phyloP scores from a whole-genome alignment of 2,888 invertebrate species.

The Arrhopalites spinosus region DNA sequence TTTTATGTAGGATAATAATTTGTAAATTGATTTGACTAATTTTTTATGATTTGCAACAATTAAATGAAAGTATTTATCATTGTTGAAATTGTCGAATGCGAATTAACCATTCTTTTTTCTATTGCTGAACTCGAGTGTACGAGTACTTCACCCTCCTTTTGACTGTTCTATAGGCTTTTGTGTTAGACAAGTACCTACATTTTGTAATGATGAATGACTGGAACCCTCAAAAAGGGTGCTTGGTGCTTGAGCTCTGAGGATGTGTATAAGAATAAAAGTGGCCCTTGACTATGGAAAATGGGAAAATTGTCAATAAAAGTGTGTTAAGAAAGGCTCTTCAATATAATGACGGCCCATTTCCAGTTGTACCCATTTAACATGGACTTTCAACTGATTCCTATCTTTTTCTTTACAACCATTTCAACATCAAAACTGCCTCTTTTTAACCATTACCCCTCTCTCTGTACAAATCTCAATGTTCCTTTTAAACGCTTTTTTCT shows the following conservation, averaged over 20 bases:
- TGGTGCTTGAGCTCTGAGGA: background rate
- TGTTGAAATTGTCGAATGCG: no score
- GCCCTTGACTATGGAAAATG: slow-evolving; percentile 14
- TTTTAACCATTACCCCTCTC: background rate
- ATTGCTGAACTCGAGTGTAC: background rate
- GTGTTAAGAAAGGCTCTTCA: slow-evolving; percentile 17
- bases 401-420: background rate
- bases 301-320: slow-evolving; percentile 27
- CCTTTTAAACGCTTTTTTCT: background rate
- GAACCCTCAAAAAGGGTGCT: slow-evolving; percentile 4
- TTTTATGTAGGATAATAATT: no score
- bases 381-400: background rate
- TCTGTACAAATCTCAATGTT: background rate
- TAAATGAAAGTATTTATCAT: no score
- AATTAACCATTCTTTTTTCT: no score
- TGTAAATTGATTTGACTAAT: no score
- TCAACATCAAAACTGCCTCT: background rate
- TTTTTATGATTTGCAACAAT: no score
- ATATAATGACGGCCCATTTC: slow-evolving; percentile 17
- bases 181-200: no score
- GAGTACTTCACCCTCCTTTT: background rate
- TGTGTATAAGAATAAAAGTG: slow-evolving; percentile 1
- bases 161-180: background rate
- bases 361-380: slow-evolving; percentile 10
- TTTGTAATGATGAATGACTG: slow-evolving; percentile 24